These are phyloP conservation scores for Leucania comma DNA, from an alignment of 2,888 invertebrate species.

Conservation along the genomic window DNA sequence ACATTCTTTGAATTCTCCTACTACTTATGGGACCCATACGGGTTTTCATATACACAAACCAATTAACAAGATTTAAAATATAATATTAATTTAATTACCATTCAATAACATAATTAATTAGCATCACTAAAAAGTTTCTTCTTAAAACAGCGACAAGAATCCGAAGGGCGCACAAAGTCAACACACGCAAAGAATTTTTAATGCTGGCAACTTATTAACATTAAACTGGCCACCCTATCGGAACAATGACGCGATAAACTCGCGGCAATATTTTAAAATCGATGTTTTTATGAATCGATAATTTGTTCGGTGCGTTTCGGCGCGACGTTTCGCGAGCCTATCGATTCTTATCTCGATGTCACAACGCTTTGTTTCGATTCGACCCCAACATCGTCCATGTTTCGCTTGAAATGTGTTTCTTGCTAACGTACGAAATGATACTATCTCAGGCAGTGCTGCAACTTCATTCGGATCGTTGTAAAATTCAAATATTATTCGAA, in stretches of 20 bases:
- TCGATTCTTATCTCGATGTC: constrained; percentile 88
- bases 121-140: constrained; percentile 40
- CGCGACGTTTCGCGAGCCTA: constrained; percentile 88
- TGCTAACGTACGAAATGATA: constrained; percentile 89
- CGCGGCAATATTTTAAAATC: constrained; percentile 88
- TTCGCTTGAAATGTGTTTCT: constrained; percentile 90
- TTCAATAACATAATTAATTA: constrained; percentile 59
- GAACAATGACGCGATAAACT: constrained; percentile 86
- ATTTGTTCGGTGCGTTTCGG: constrained; percentile 89
- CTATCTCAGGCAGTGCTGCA: constrained; percentile 81
- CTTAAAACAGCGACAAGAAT: constrained; percentile 56
- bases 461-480: constrained; percentile 73
- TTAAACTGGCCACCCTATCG: constrained; percentile 81
- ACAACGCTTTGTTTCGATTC: constrained; percentile 90
- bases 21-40: constrained; percentile 5
- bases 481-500: constrained; percentile 60
- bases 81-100: constrained; percentile 45
- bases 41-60: constrained; percentile 5
- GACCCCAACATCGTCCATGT: constrained; percentile 87
- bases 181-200: constrained; percentile 58
- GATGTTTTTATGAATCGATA: constrained; percentile 91
- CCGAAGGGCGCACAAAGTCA: constrained; percentile 60
- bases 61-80: constrained; percentile 51
- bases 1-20: constrained; percentile 23
- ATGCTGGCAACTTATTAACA: constrained; percentile 62